A percentile compares a stretch with the other conserved stretches of the same genome.
These are phyloP conservation scores for Empis stercorea DNA, from an alignment of 2,888 invertebrate genomes.

Conservation along the genomic window DNA sequence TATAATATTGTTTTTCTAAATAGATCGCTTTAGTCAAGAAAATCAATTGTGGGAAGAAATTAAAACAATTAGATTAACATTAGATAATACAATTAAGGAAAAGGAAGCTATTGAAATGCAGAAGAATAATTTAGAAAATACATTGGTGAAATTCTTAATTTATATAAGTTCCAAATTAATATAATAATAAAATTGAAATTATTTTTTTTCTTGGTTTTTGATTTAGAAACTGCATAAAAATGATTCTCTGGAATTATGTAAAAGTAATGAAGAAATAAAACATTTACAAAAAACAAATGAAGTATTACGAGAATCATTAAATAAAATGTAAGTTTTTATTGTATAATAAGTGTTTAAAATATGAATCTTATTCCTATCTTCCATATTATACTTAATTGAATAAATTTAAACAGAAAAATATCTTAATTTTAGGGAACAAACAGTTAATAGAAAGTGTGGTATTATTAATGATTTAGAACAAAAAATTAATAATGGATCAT, in stretches of 20 bases:
- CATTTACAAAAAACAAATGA: slow-evolving; percentile 7
- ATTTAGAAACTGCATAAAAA: neutral
- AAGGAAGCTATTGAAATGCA: slow-evolving; percentile 5
- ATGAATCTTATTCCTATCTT: too few relatives aligned
- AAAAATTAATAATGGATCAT: slow-evolving; percentile 7
- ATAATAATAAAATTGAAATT: too few relatives aligned
- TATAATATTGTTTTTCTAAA: too few relatives aligned
- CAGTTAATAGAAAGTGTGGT: slow-evolving; percentile 4
- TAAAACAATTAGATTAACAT: slow-evolving; percentile 4
- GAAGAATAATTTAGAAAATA: slow-evolving; percentile 6
- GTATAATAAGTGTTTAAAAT: too few relatives aligned
- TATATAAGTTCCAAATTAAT: too few relatives aligned
- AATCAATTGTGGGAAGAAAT: slow-evolving; percentile 8
- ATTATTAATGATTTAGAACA: slow-evolving; percentile 8
- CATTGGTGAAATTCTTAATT: slow-evolving; percentile 5
- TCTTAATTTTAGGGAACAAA: slow-evolving; percentile 8
- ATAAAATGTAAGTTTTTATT: slow-evolving; percentile 6
- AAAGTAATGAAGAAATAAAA: slow-evolving; percentile 7
- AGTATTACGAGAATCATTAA: slow-evolving; percentile 4
- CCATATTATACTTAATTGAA: too few relatives aligned
- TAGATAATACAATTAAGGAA: slow-evolving; percentile 5
- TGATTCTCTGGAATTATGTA: slow-evolving; percentile 7
- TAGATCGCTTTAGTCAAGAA: slow-evolving; percentile 6
- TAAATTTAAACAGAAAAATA: neutral
- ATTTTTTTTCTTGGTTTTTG: too few relatives aligned